These are phyloP conservation scores for Eriosoma lanigerum DNA, from an alignment of 1,140 invertebrate genomes.

Conservation along the genomic window DNA sequence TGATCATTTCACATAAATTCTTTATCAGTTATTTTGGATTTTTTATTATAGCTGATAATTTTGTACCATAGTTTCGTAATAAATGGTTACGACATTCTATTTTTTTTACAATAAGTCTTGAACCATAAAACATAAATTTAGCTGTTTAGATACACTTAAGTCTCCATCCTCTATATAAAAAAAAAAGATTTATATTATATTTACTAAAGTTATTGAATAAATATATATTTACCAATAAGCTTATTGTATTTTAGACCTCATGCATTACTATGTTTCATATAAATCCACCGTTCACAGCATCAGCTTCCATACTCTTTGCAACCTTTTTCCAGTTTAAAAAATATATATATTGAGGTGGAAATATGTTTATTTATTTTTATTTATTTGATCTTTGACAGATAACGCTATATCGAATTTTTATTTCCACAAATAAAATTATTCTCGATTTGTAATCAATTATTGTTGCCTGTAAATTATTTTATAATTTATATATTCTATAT, in stretches of 20 bases:
- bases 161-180: not conserved
- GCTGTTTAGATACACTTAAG: not conserved
- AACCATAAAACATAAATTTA: not conserved
- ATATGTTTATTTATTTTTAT: no score
- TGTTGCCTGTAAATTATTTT: no score
- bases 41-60: not conserved
- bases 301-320: slow-evolving; percentile 8
- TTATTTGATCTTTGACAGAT: not conserved
- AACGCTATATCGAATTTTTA: not conserved
- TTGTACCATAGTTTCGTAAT: not conserved
- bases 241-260: no score
- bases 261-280: not conserved
- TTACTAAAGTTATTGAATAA: not conserved
- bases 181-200: not conserved
- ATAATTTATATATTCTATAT: no score
- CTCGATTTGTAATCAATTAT: not conserved
- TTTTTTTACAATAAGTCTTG: not conserved
- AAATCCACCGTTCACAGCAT: not conserved
- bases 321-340: not conserved
- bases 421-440: not conserved
- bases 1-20: no score
- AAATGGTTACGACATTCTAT: slow-evolving; percentile 6
- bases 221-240: no score
- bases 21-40: not conserved
- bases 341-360: not conserved